phyloP scores from a whole-genome alignment of 2,797 vertebrate species.

The Pitangus sulphuratus region DNA sequence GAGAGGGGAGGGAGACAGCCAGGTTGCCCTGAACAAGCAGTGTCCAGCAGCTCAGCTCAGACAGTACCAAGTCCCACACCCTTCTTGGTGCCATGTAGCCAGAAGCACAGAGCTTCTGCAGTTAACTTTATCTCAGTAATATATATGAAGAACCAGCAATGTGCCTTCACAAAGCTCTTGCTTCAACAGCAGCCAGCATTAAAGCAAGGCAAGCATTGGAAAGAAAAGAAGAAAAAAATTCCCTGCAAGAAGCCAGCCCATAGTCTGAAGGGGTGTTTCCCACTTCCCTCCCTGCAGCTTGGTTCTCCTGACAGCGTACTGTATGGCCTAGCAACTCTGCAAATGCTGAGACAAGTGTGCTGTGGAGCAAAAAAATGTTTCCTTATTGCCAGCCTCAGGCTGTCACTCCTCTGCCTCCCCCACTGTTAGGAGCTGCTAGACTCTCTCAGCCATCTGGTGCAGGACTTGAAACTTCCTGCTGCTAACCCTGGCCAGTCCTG shows the following conservation, averaged over 20 bases:
- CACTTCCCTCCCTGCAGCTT: accelerated
- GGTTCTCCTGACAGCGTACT: neutral
- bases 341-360: neutral
- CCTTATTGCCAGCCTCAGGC: neutral
- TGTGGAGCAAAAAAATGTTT: neutral
- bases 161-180: neutral
- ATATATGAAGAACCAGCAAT: neutral
- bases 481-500: neutral
- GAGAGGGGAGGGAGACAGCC: neutral
- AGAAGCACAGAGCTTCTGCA: neutral
- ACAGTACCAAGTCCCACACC: neutral
- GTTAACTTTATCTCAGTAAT: neutral
- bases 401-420: conserved; percentile 34
- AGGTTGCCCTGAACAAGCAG: neutral
- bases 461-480: neutral
- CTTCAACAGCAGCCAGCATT: neutral
- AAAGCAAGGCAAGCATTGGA: neutral
- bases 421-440: conserved; percentile 33
- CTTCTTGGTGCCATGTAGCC: neutral
- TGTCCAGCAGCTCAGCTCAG: neutral
- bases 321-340: neutral
- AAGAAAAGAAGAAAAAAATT: neutral
- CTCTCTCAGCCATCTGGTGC: conserved; percentile 42
- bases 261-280: neutral
- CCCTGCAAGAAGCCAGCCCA: neutral